Percentiles rank a stretch among this genome's conserved stretches.
Evolutionary conservation across 1,140 invertebrate genomes (phyloP).

Genomic region (Bactericera cockerelli): DNA sequence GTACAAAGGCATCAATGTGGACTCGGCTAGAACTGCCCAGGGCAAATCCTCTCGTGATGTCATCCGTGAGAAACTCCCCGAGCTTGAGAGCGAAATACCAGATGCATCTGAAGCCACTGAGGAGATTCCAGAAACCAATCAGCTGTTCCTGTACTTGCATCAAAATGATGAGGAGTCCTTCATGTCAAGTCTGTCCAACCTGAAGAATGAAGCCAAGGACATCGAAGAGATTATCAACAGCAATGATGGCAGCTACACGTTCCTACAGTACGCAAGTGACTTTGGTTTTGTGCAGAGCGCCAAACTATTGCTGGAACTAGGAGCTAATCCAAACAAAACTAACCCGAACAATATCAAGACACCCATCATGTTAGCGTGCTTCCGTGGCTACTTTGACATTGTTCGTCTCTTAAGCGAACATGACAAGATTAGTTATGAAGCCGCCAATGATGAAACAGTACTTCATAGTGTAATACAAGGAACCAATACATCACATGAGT

Average conservation of each 20-base stretch:
- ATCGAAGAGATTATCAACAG: slow-evolving; percentile 14
- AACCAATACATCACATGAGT: slow-evolving; percentile 24
- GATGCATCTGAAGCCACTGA: slow-evolving; percentile 25
- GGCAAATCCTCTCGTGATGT: slow-evolving; percentile 37
- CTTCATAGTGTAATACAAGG: slow-evolving; percentile 39
- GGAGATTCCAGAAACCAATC: slow-evolving; percentile 25
- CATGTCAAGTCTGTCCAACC: background rate
- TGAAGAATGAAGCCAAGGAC: slow-evolving; percentile 9
- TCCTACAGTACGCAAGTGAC: slow-evolving; percentile 41
- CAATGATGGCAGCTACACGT: slow-evolving; percentile 29
- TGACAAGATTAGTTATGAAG: slow-evolving; percentile 30
- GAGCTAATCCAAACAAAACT: slow-evolving; percentile 33
- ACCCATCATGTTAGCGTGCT: slow-evolving; percentile 40
- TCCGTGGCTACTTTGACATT: slow-evolving; percentile 42
- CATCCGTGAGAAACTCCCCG: slow-evolving; percentile 41
- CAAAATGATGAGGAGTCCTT: slow-evolving; percentile 17
- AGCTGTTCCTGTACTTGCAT: slow-evolving; percentile 20
- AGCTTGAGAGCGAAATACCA: slow-evolving; percentile 27
- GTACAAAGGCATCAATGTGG: slow-evolving; percentile 35
- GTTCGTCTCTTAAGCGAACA: slow-evolving; percentile 39
- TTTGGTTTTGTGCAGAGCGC: slow-evolving; percentile 40
- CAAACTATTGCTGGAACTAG: slow-evolving; percentile 34
- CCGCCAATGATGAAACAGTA: slow-evolving; percentile 32
- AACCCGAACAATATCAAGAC: slow-evolving; percentile 21
- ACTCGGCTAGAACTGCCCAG: slow-evolving; percentile 37